Evolutionary conservation across 2,113 vertebrate genomes (phyloP).

Genomic region (Coturnix japonica): DNA sequence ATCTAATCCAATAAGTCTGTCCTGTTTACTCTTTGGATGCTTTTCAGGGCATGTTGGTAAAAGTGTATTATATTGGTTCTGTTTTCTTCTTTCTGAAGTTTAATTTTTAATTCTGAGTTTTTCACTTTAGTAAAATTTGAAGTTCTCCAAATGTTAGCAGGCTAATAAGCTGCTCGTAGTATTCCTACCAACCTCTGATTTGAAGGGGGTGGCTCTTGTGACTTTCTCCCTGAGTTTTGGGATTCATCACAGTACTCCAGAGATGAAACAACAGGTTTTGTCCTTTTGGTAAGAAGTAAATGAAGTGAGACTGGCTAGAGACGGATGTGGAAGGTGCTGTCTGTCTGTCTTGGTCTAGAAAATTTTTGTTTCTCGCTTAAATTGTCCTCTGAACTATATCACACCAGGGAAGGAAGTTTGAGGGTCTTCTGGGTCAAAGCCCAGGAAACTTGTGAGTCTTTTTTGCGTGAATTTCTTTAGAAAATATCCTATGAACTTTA

Average conservation of each 20-base stretch:
- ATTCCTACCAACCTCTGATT: not conserved
- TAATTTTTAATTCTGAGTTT: not conserved
- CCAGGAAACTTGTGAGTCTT: conserved; percentile 62
- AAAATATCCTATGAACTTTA: conserved; percentile 66
- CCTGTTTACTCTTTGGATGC: not conserved
- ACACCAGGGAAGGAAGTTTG: conserved; percentile 23
- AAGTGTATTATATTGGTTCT: not conserved
- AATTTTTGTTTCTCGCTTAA: conserved; percentile 24
- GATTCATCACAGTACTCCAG: not conserved
- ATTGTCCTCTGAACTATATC: conserved; percentile 22
- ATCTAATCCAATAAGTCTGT: not conserved
- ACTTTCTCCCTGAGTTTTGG: not conserved
- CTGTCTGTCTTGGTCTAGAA: not conserved
- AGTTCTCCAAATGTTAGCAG: not conserved
- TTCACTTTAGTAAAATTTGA: not conserved
- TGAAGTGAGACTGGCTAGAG: not conserved
- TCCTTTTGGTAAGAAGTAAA: not conserved
- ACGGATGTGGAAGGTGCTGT: not conserved
- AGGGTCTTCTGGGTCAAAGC: conserved; percentile 57
- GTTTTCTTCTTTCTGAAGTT: not conserved
- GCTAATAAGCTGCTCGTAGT: not conserved
- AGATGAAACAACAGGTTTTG: not conserved
- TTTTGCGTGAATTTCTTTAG: conserved; percentile 55
- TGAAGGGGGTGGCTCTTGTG: not conserved
- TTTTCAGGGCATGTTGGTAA: not conserved